phyloP scores from a whole-genome alignment of 2,797 vertebrate genomes.

The Pangasius mekongensis region DNA sequence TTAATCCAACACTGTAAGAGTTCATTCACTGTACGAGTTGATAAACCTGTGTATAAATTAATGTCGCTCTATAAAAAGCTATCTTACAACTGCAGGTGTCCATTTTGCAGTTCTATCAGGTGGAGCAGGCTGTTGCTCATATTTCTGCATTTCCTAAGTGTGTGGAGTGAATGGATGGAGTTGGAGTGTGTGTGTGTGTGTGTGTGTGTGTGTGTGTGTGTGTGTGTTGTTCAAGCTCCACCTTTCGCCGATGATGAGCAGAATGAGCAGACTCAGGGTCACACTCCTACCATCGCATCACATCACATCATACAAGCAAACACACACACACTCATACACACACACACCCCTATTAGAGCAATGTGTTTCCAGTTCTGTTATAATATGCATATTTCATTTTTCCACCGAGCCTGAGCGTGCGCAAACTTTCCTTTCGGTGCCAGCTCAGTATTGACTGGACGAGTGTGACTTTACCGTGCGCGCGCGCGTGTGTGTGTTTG shows the following conservation, averaged over 20 bases:
- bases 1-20: background rate
- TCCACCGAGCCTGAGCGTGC: background rate
- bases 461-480: slow-evolving; percentile 3
- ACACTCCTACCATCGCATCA: slow-evolving; percentile 8
- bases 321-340: background rate
- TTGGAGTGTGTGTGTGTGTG: background rate
- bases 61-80: background rate
- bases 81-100: background rate
- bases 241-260: slow-evolving; percentile 23
- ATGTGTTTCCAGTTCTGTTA: slow-evolving; percentile 4
- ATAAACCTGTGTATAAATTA: background rate
- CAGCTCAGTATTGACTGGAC: background rate
- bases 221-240: slow-evolving; percentile 22
- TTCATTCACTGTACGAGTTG: background rate
- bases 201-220: background rate
- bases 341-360: background rate
- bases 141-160: background rate
- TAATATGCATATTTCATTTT: background rate
- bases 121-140: slow-evolving; percentile 15
- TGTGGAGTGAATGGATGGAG: background rate
- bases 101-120: background rate
- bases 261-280: slow-evolving; percentile 14
- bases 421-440: slow-evolving; percentile 4
- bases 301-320: slow-evolving; percentile 9
- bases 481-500: background rate